Evolutionary conservation across 2,888 invertebrate genomes (phyloP), one percentile per base, ranked within the genome.

Genomic region (Hypselothyrea guttata): DNA sequence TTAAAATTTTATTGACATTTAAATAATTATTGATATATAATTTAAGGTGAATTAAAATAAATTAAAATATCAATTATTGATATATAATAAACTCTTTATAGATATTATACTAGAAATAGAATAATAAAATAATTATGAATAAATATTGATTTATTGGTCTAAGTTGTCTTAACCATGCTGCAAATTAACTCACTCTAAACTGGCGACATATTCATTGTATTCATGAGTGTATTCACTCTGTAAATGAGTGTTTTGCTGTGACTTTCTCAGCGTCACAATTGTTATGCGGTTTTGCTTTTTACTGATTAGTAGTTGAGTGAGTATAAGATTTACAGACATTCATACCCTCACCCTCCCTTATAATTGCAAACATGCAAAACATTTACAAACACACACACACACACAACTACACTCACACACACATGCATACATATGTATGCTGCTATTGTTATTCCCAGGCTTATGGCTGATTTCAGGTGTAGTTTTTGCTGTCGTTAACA

Each of bases 291-390:
- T 60, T 62, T 52, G 27, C 11, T 40, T 74, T 72, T 61, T 55
- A 70, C 79, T 78, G 85, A 82, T 78, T 78, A 71, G 65, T 73
- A 61, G 57, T 53, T 48, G 54, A 41, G 37, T 41, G 28, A 40
- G 22, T 44, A 31, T 27, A 28, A 33, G 48, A n/a, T n/a, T n/a
- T n/a, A n/a, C n/a, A n/a, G n/a, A n/a, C n/a, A n/a, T n/a, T n/a
- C n/a, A n/a, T n/a, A n/a, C 74, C 83, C 76, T 71, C 71, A 64
- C 83, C 71, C 68, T 78, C 86, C 78, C 86, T 72, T 82, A 84
- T 85, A 86, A 86, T 86, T 71, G 78, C 71, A 73, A 66, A 60
- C 71, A 76, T 78, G 86, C 76, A 58, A 78, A 68, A 77, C 69
- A 70, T 64, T 53, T 60, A 71, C 68, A 62, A 60, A 63, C 40